Base-by-base conservation (phyloP, 2,888 invertebrate genomes). In the Agonopterix heracliana region DNA sequence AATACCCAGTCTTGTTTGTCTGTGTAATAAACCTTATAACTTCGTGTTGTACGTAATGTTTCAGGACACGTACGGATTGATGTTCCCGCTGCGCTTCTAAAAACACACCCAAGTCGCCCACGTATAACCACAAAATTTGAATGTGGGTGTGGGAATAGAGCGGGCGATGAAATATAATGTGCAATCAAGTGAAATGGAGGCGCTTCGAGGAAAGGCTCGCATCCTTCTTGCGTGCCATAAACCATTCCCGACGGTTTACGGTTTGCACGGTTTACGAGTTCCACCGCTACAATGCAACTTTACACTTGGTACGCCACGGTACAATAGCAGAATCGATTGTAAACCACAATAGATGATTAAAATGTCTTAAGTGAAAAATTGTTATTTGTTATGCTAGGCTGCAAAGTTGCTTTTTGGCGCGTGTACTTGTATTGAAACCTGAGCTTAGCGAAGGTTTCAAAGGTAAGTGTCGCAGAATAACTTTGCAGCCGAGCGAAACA, bases 221-320 rank as follows among this genome's bases (percentile, higher is more conserved):
- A 74, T 80, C 74, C 68, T 75, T 67, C 66, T 71, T 66, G 81
- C 79, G 80, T 84, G 81, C 54, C 68, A 65, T 77, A 76, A 79
- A 77, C 76, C 69, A 77, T 81, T 78, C 67, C 63, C 59, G 57
- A 54, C 61, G 59, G 67, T 64, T 76, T 73, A 75, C 68, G 69
- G 65, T 75, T 72, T 71, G 68, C 67, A 68, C 73, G 68, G 66
- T 78, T 78, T 78, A 78, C 70, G 75, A 74, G 68, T 70, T 74
- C 62, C 65, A 62, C 66, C 54, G 66, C 64, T 65, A 63, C 69
- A 71, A 62, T 77, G 76, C 75, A 74, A 67, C 62, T 61, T 55
- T 58, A 44, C 56, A 57, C 55, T 59, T 58, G 26, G 26, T 26
- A 26, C 26, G 26, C 26, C 26, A 26, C 26, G 26, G 62, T 56